Base-by-base conservation (phyloP, 2,797 vertebrate genomes). In the Enteromius treurensis region DNA sequence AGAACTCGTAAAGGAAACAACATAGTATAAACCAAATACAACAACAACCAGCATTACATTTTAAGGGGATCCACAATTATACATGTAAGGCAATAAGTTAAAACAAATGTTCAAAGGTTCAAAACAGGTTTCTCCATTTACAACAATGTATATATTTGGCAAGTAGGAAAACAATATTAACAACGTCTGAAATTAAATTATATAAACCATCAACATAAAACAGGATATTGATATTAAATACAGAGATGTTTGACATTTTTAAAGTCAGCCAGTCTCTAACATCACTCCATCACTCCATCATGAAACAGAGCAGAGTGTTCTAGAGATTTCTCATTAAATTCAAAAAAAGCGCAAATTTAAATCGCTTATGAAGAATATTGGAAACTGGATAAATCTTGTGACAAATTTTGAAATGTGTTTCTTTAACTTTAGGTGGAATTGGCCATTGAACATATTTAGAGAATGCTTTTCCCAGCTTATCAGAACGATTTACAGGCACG, bases 241-340 rank as follows among this genome's bases (percentile, higher is more conserved):
- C 68, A 70, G 40, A 40, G 68, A 47, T 47, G 42, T 70, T 70
- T 47, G 68, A 45, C n/a, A 26, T 70, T 45, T 42, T 42, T 42
- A 10, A 40, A 40, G 40, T 64, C 15, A 65, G 17, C 29, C 62
- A 19, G 29, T 65, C 7, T 34, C 42, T 49, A 26, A 47, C 69
- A 49, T 29, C 14, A 49, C 69, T 49, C 26, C 69, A 49, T 29
- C 14, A 49, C 69, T 49, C 26, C 6, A 7, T 8, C 8, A 9
- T 55, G 53, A 55, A 55, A n/a, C n/a, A 9, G 53, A 55, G 53
- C 53, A 55, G 9, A 58, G n/a, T 23, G 55, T 23, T 58, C 21
- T 58, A 58, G n/a, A 13, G n/a, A 58, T 23, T 23, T n/a, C 23
- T 58, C 53, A 10, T 21, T 58, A 4, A 23, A 58, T 10, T n/a